Evolutionary conservation across 2,888 invertebrate species (phyloP), one percentile per base, ranked within the genome.

Genomic region (Aromia moschata): DNA sequence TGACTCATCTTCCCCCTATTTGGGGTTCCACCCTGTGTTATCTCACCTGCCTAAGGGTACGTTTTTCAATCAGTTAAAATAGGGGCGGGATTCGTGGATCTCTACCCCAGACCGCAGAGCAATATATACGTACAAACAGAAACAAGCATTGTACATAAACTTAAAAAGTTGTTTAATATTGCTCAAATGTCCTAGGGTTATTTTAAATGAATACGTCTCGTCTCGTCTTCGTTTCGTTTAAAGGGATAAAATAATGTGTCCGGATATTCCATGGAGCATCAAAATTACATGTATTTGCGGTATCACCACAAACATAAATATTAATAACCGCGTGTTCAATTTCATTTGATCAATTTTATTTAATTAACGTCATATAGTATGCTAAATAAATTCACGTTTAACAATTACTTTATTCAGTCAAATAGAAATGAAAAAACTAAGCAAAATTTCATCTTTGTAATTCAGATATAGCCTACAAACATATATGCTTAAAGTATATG

Each of bases 1-100:
- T 69, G 70, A 67, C 70, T 70, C 71, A 69, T 72, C 71, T 68
- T 68, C 62, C 66, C 70, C 63, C 60, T 53, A 45, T 54, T 51
- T 49, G 65, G 64, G 63, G 64, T 56, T 51, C 63, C 65, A 62
- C 68, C 70, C 64, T 54, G 65, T 65, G 70, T 65, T 68, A 67
- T 73, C 73, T 73, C 73, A 74, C 74, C 74, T 74, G 74, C 70
- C 70, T 56, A 52, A 47, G 72, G 74, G 66, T 63, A 68, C 70
- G 69, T 71, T 73, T 74, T 74, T 74, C 74, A 74, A 74, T 74
- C 73, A 71, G 61, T 65, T 65, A 63, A 65, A 65, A 63, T 49
- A 60, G 64, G 68, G 65, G 62, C 65, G 61, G 60, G 52, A 51
- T 31, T 20, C 51, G 58, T 43, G 49, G 20, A 54, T 16, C n/a